phyloP scores from a whole-genome alignment of 2,888 invertebrate genomes.

The Harpagoxenus sublaevis region DNA sequence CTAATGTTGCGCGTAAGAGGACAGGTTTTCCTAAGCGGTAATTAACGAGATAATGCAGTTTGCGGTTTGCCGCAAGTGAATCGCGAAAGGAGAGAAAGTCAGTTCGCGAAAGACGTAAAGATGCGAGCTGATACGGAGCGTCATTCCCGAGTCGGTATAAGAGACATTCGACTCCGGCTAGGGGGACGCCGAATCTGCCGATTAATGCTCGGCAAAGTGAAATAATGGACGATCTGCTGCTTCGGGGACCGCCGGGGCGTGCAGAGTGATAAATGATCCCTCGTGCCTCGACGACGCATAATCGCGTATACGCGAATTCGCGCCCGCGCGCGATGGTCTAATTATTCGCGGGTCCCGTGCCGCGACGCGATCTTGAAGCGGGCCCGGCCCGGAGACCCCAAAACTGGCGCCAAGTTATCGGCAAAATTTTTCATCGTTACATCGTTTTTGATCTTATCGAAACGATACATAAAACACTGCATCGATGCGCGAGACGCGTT shows the following conservation, averaged over 20 bases:
- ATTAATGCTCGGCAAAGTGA: conserved; percentile 75
- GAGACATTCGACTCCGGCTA: conserved; percentile 57
- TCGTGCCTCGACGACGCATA: conserved; percentile 50
- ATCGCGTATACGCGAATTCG: conserved; percentile 44
- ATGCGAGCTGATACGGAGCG: background rate
- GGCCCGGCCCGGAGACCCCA: too few relatives aligned
- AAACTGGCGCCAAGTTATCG: background rate
- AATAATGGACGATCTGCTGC: conserved; percentile 68
- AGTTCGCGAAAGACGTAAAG: conserved; percentile 31
- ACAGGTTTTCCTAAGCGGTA: background rate
- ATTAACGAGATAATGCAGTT: conserved; percentile 2
- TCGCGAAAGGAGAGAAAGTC: conserved; percentile 1
- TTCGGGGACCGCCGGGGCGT: conserved; percentile 36
- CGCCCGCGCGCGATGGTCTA: background rate
- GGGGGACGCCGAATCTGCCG: conserved; percentile 72
- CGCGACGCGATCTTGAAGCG: background rate
- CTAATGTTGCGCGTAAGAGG: background rate
- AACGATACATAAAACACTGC: background rate
- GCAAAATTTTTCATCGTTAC: background rate
- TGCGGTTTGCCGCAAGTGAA: background rate
- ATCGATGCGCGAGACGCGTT: background rate
- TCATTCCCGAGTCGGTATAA: conserved; percentile 62
- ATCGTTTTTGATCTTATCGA: background rate
- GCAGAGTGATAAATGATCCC: conserved; percentile 74
- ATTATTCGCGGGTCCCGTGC: background rate